Evolutionary conservation across 1,140 invertebrate species (phyloP), one percentile per base, ranked within the genome.

Genomic region (Plutomurus gul): DNA sequence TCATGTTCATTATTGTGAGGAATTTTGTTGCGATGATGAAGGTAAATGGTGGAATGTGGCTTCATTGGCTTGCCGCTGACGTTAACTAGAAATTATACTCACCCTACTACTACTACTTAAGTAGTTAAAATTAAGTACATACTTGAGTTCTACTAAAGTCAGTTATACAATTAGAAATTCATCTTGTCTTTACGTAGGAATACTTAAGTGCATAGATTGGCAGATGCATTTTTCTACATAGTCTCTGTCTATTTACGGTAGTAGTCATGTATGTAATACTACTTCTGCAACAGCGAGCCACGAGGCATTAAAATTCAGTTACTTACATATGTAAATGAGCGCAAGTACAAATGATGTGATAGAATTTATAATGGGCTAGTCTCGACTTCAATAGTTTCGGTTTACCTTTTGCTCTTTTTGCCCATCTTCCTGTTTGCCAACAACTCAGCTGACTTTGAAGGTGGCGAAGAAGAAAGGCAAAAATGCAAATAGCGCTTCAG

Each of bases 381-480:
- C 47, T 51, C 20, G 47, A 51, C 25, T 22, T 51, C n/a, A n/a
- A n/a, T 20, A 22, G 18, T 22, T 51, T 51, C 3, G n/a, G 13
- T 16, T 47, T 6, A 16, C 2, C 13, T 47, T 18, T 47, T 16
- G 11, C n/a, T 47, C 2, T 16, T 6, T 20, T 47, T 47, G n/a
- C 8, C 43, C 20, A 33, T 65, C 56, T 65, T 65, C 56, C 56
- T 65, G 30, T 65, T 33, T 65, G 56, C 56, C 36, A 65, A 65
- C 56, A 65, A 65, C 30, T n/a, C 27, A 65, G 56, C 25, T n/a
- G n/a, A n/a, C n/a, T n/a, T n/a, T n/a, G n/a, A n/a, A n/a, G n/a
- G n/a, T n/a, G n/a, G n/a, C n/a, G n/a, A n/a, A 33, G 27, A 33
- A 27, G 56, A 65, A 65, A 65, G 56, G 56, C 30, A 65, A 65